These are phyloP conservation scores for Frankliniella fusca DNA, from an alignment of 2,888 invertebrate species.

Conservation along the genomic window DNA sequence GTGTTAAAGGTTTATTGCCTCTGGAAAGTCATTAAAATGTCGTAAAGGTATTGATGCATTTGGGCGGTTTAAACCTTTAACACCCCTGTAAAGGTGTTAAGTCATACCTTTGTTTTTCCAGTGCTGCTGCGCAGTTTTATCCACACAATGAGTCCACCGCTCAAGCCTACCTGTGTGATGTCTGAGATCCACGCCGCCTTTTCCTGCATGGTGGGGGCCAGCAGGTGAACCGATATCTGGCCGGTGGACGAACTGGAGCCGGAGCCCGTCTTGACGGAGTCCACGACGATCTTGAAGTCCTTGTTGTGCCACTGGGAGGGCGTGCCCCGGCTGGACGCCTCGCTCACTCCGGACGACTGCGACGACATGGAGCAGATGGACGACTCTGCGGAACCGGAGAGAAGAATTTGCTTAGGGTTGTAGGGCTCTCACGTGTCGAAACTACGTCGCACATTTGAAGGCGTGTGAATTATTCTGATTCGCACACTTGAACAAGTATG, in stretches of 20 bases:
- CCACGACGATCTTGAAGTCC: conserved; percentile 68
- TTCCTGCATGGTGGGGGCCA: conserved; percentile 78
- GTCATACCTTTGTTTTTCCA: no score
- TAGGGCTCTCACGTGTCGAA: conserved; percentile 27
- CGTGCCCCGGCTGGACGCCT: conserved; percentile 43
- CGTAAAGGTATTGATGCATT: no score
- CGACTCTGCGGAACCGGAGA: conserved; percentile 46
- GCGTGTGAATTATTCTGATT: not conserved
- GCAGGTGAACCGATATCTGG: conserved; percentile 70
- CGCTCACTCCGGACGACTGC: conserved; percentile 53
- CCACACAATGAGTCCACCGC: not conserved
- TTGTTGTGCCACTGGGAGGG: conserved; percentile 54
- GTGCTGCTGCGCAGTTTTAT: not conserved
- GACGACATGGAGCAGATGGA: conserved; percentile 56
- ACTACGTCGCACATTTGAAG: conserved; percentile 36
- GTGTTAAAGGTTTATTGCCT: no score
- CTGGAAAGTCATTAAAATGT: no score
- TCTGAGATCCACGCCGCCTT: conserved; percentile 93
- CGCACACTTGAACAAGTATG: not conserved
- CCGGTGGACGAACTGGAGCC: conserved; percentile 55
- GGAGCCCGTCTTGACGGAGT: conserved; percentile 54
- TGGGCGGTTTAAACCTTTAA: no score
- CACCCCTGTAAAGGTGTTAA: no score
- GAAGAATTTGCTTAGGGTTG: no score
- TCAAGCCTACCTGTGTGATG: conserved; percentile 64